Percentiles rank a stretch among this genome's conserved stretches.
Conservation (phyloP, 2,113 vertebrate species). For the Aptenodytes patagonicus region DNA sequence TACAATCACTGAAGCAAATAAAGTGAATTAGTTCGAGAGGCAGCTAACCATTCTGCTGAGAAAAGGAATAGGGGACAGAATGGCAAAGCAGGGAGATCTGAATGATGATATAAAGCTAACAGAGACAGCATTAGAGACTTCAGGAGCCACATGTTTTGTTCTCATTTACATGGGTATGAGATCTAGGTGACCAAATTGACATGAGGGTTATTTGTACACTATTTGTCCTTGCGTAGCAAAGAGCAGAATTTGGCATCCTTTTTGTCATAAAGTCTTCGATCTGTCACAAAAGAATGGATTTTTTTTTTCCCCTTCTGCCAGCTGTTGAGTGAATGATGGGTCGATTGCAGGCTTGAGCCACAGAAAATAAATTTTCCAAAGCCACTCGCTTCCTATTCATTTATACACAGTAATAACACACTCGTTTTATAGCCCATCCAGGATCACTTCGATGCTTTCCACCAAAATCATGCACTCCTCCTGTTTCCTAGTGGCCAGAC, state of each 20-base stretch:
- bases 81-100: background rate
- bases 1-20: slow-evolving; percentile 46
- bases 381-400: background rate
- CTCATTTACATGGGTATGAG: background rate
- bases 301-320: background rate
- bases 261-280: background rate
- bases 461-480: background rate
- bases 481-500: background rate
- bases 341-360: background rate
- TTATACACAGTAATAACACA: background rate
- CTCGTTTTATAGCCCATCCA: background rate
- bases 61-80: background rate
- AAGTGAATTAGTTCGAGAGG: slow-evolving; percentile 43
- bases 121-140: background rate
- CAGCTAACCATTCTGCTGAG: slow-evolving; percentile 40
- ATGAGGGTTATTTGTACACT: background rate
- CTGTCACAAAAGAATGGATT: background rate
- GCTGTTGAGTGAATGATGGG: background rate
- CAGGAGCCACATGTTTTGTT: background rate
- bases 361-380: background rate
- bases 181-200: background rate
- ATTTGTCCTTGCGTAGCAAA: background rate
- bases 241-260: background rate
- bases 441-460: background rate
- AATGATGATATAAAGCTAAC: background rate